Evolutionary conservation across 2,888 invertebrate genomes (phyloP).

Genomic region (Celastrina argiolus): DNA sequence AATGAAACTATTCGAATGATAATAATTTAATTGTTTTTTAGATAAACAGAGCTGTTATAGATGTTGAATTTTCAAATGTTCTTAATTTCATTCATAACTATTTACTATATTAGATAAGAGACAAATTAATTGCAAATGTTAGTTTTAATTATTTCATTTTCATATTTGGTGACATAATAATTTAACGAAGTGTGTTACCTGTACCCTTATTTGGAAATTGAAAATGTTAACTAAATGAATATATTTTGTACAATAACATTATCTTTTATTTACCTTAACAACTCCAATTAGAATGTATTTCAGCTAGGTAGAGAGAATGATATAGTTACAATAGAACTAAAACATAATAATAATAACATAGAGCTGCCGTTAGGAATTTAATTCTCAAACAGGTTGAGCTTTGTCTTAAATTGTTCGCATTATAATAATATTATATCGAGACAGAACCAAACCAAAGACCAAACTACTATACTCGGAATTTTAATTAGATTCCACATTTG

Average conservation of each 20-base stretch:
- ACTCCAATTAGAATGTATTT: neutral
- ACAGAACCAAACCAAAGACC: no score
- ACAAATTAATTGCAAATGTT: neutral
- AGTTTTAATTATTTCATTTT: neutral
- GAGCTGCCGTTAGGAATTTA: no score
- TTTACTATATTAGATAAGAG: neutral
- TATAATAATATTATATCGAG: no score
- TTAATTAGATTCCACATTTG: no score
- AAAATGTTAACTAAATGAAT: slow-evolving; percentile 50
- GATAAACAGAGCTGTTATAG: neutral
- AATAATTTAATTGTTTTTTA: neutral
- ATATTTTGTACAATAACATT: slow-evolving; percentile 50
- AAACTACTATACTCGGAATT: no score
- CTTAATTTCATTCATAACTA: neutral
- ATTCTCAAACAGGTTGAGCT: no score
- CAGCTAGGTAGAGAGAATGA: no score
- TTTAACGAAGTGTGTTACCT: slow-evolving; percentile 33
- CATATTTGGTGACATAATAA: neutral
- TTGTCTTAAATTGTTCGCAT: no score
- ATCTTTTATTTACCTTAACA: slow-evolving; percentile 10
- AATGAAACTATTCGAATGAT: neutral
- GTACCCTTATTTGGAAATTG: slow-evolving; percentile 36
- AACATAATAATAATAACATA: no score
- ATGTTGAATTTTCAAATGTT: neutral
- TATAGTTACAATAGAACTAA: no score